Evolutionary conservation across 1,140 invertebrate genomes (phyloP).

Genomic region (Drosophila repleta): DNA sequence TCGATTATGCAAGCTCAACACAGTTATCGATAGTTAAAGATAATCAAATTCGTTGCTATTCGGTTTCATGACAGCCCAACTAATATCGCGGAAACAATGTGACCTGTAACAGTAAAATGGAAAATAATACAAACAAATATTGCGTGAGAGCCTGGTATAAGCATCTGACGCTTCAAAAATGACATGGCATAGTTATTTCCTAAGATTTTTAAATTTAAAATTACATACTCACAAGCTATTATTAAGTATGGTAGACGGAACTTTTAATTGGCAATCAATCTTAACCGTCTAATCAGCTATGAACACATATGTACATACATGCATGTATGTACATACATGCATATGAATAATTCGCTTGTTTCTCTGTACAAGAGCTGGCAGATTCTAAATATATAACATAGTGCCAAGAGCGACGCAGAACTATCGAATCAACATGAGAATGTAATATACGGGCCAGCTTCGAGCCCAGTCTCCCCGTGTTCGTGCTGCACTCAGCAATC

Average conservation of each 20-base stretch:
- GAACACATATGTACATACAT: slow-evolving; percentile 8
- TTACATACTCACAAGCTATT: neutral
- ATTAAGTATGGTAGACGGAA: slow-evolving; percentile 11
- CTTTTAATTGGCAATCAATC: slow-evolving; percentile 24
- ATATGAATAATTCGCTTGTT: slow-evolving; percentile 19
- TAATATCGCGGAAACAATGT: slow-evolving; percentile 17
- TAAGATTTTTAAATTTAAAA: neutral
- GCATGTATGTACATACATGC: no score
- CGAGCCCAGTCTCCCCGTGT: slow-evolving; percentile 74
- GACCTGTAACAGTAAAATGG: neutral
- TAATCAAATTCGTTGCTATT: neutral
- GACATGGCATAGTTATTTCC: neutral
- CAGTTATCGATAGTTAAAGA: slow-evolving; percentile 23
- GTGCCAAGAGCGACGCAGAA: slow-evolving; percentile 55
- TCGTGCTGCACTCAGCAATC: slow-evolving; percentile 76
- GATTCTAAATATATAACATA: slow-evolving; percentile 74
- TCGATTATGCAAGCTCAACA: slow-evolving; percentile 19
- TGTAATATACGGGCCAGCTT: slow-evolving; percentile 69
- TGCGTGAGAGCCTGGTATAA: no score
- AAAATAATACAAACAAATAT: slow-evolving; percentile 5
- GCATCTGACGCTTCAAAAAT: no score
- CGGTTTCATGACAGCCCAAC: neutral
- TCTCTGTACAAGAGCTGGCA: slow-evolving; percentile 39
- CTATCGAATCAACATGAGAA: slow-evolving; percentile 45
- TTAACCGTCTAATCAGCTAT: slow-evolving; percentile 23